These are phyloP conservation scores for Neosilurus mollespiculum DNA, from an alignment of 2,797 vertebrate species.

Conservation along the genomic window DNA sequence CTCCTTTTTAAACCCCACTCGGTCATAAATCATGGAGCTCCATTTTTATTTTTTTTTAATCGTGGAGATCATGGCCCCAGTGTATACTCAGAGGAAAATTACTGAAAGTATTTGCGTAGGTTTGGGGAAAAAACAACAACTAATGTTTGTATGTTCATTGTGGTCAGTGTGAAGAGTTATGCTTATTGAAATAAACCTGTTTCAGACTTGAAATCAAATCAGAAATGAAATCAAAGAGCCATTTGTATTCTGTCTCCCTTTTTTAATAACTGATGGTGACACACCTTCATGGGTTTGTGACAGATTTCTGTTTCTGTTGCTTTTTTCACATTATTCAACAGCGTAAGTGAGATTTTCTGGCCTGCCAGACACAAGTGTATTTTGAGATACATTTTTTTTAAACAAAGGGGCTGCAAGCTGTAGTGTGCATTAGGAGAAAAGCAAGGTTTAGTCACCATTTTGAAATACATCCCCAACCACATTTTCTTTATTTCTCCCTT, in stretches of 20 bases:
- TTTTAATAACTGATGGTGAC: conserved; percentile 68
- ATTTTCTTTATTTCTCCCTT: conserved; percentile 2
- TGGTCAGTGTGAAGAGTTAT: conserved; percentile 7
- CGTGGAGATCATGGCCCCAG: no score
- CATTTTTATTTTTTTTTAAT: no score
- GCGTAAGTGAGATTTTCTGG: conserved; percentile 48
- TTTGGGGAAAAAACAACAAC: neutral
- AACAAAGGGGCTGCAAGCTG: conserved; percentile 33
- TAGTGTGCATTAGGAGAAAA: conserved; percentile 28
- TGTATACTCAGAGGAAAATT: neutral
- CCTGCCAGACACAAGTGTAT: conserved; percentile 51
- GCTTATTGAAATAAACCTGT: conserved; percentile 22
- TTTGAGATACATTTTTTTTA: conserved; percentile 17
- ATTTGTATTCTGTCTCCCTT: conserved; percentile 56
- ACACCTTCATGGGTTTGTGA: conserved; percentile 56
- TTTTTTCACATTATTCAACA: conserved; percentile 36
- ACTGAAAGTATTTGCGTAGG: neutral
- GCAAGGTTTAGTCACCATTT: conserved; percentile 16
- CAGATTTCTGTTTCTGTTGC: conserved; percentile 30
- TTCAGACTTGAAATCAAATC: neutral
- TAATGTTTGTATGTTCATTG: neutral
- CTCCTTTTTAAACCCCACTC: no score
- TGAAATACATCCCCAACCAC: conserved; percentile 24
- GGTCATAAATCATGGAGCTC: no score
- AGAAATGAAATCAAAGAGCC: conserved; percentile 30